phyloP scores from a whole-genome alignment of 2,113 vertebrate genomes.

The Microtus richardsoni region DNA sequence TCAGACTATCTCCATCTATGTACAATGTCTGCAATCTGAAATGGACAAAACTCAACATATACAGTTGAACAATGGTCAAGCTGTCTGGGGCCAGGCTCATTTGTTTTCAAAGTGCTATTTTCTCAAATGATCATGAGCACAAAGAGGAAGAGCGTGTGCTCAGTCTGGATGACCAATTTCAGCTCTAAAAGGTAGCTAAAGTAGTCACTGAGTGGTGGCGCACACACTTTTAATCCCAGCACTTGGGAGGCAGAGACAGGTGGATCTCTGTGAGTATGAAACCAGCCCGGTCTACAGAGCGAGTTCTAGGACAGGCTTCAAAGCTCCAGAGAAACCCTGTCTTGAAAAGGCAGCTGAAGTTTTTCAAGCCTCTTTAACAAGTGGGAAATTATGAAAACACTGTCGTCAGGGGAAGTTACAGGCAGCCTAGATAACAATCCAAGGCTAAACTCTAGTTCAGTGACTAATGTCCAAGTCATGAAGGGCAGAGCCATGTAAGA shows the following conservation, averaged over 20 bases:
- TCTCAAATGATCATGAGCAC: not conserved
- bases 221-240: no score
- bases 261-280: no score
- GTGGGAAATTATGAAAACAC: not conserved
- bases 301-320: no score
- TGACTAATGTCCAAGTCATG: not conserved
- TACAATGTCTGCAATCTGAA: not conserved
- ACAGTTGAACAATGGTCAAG: not conserved
- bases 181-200: slow-evolving; percentile 7
- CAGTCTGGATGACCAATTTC: not conserved
- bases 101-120: not conserved
- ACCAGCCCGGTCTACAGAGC: no score
- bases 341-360: not conserved
- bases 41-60: not conserved
- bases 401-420: not conserved
- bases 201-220: no score
- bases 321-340: no score
- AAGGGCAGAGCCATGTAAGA: not conserved
- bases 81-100: not conserved
- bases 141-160: not conserved
- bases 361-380: slow-evolving; percentile 37
- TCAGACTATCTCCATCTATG: not conserved
- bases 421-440: not conserved
- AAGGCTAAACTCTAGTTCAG: not conserved
- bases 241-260: no score